Evolutionary conservation across 2,888 invertebrate species (phyloP).

Genomic region (Carcina quercana): DNA sequence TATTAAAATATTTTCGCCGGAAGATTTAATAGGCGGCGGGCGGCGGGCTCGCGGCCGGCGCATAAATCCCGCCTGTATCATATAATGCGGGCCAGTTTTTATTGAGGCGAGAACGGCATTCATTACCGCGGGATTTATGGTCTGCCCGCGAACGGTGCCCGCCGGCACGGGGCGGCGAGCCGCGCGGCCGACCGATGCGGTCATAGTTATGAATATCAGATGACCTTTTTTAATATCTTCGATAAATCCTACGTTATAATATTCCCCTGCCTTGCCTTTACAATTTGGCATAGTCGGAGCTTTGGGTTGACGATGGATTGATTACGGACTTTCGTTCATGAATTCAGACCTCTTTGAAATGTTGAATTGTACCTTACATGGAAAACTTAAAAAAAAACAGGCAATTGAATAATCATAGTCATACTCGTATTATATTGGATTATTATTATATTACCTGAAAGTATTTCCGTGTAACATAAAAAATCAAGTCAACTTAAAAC

Average conservation of each 20-base stretch:
- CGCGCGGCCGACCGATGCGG: neutral
- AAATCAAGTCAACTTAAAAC: no score
- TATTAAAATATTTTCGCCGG: slow-evolving; percentile 17
- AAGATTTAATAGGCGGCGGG: slow-evolving; percentile 12
- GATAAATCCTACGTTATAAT: slow-evolving; percentile 16
- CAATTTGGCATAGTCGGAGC: no score
- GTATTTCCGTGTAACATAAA: no score
- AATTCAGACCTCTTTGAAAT: no score
- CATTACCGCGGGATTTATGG: slow-evolving; percentile 38
- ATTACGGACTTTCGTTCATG: no score
- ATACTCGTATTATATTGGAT: no score
- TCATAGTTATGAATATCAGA: slow-evolving; percentile 25
- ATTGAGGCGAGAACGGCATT: slow-evolving; percentile 45
- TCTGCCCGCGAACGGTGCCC: slow-evolving; percentile 10
- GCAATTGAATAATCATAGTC: no score
- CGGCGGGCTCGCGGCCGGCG: slow-evolving; percentile 16
- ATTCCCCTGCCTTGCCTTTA: no score
- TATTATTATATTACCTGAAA: no score
- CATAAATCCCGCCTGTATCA: slow-evolving; percentile 33
- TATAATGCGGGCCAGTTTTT: slow-evolving; percentile 37
- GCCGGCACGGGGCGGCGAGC: neutral
- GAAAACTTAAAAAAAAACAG: no score
- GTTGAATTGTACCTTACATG: no score
- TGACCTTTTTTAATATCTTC: slow-evolving; percentile 23
- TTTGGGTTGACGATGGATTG: no score